Evolutionary conservation across 1,140 invertebrate species (phyloP).

Genomic region (Nephotettix cincticeps): DNA sequence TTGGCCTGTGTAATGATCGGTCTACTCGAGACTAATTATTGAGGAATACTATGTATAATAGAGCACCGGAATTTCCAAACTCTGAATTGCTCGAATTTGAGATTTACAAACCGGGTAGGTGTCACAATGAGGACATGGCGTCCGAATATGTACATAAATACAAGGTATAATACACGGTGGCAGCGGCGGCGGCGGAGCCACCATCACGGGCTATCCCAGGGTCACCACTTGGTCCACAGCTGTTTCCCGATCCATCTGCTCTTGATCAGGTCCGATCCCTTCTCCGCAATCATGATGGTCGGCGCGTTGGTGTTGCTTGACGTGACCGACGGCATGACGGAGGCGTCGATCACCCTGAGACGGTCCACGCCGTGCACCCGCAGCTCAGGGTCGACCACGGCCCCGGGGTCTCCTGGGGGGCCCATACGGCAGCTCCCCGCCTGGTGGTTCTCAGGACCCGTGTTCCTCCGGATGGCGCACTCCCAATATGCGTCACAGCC

Average conservation of each 20-base stretch:
- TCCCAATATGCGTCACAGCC: constrained; percentile 79
- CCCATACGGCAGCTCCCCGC: constrained; percentile 83
- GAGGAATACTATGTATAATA: too few relatives aligned
- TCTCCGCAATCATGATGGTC: constrained; percentile 80
- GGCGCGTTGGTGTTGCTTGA: constrained; percentile 82
- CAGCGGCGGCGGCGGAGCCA: too few relatives aligned
- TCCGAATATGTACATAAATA: too few relatives aligned
- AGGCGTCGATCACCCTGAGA: constrained; percentile 74
- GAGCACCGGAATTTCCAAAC: too few relatives aligned
- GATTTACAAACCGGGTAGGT: too few relatives aligned
- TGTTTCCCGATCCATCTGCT: constrained; percentile 56
- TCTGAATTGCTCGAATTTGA: too few relatives aligned
- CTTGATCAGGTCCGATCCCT: constrained; percentile 76
- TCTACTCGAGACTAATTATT: too few relatives aligned
- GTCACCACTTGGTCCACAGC: constrained; percentile 41
- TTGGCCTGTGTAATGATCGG: too few relatives aligned
- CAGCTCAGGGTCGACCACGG: constrained; percentile 71
- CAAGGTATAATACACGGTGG: too few relatives aligned
- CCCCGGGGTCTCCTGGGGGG: constrained; percentile 58
- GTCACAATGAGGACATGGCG: too few relatives aligned
- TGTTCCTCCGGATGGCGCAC: constrained; percentile 71
- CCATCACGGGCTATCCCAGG: too few relatives aligned
- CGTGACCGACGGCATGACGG: constrained; percentile 72
- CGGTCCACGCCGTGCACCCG: constrained; percentile 66
- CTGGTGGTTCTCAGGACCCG: constrained; percentile 82